Percentiles rank a stretch among this genome's conserved stretches.
Conservation (phyloP, 1,140 invertebrate genomes). For the Pararge aegeria region DNA sequence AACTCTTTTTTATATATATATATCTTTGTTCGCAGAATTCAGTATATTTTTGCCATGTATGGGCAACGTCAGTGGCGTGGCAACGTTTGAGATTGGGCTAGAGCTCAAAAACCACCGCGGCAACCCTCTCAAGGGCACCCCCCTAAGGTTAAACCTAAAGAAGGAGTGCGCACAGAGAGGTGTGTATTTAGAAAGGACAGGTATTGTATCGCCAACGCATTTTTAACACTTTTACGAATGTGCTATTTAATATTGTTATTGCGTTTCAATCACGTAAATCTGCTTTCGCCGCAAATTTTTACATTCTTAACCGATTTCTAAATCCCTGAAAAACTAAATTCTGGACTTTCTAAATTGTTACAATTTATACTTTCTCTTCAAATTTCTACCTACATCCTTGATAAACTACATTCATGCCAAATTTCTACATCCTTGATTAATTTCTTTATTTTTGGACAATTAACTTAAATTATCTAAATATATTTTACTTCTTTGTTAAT, state of each 20-base stretch:
- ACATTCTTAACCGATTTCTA: background rate
- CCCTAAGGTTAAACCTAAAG: conserved; percentile 91
- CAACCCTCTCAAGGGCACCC: conserved; percentile 91
- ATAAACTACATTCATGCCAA: too few relatives aligned
- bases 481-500: too few relatives aligned
- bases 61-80: conserved; percentile 93
- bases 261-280: too few relatives aligned
- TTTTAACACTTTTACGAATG: conserved; percentile 76
- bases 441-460: too few relatives aligned
- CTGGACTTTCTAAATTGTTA: too few relatives aligned
- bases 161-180: conserved; percentile 97
- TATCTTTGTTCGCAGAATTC: conserved; percentile 85
- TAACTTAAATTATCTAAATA: too few relatives aligned
- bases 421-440: too few relatives aligned
- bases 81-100: conserved; percentile 92
- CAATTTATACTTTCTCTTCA: too few relatives aligned
- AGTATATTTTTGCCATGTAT: conserved; percentile 94
- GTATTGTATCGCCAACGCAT: conserved; percentile 81
- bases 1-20: background rate
- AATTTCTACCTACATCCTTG: too few relatives aligned
- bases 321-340: background rate
- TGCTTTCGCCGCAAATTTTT: too few relatives aligned
- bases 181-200: conserved; percentile 84
- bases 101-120: conserved; percentile 90
- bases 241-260: conserved; percentile 44